Evolutionary conservation across 1,140 invertebrate species (phyloP), one percentile per base, ranked within the genome.

Genomic region (Augochlora pura): DNA sequence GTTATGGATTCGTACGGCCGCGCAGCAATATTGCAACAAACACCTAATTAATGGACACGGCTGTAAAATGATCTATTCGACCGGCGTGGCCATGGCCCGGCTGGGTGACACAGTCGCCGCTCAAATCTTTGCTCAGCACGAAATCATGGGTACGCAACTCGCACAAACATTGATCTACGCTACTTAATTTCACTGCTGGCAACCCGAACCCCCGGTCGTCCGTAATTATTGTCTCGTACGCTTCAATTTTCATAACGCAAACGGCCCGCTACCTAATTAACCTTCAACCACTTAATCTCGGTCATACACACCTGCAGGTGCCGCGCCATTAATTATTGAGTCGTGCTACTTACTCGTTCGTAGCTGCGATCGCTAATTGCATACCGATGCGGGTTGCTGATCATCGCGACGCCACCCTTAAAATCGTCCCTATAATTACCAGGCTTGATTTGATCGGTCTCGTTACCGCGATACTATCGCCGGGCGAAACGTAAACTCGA

Each of bases 281-380:
- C 27, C 39, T 49, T 0, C 4, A 25, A 39, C 57, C 38, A 52
- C 75, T 77, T 77, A 77, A 77, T 70, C 57, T 77, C 25, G 7
- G 21, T 18, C 14, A 1, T 39, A 23, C 6, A 38, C 23, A 21
- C 38, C 38, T 5, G 63, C 12, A 27, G 38, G 18, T 62, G 25
- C 38, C 75, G 57, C 32, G 39, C 14, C 39, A 59, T 42, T 77
- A 77, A 71, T 77, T 77, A 77, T 77, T 70, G 75, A 63, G 57
- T 52, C 25, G 42, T 32, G 32, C 68, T 54, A 52, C 68, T 71
- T 77, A 72, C 42, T 18, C 71, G 42, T 16, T 21, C 8, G 27
- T 16, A 39, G 18, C 10, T 32, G 12, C 14, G 46, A 71, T 46
- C n/a, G n/a, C 39, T 71, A 64, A 72, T 69, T 77, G 60, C n/a